Percentiles rank a stretch among this genome's conserved stretches.
Conservation (phyloP, 2,888 invertebrate species). For the Cerastoderma edule region DNA sequence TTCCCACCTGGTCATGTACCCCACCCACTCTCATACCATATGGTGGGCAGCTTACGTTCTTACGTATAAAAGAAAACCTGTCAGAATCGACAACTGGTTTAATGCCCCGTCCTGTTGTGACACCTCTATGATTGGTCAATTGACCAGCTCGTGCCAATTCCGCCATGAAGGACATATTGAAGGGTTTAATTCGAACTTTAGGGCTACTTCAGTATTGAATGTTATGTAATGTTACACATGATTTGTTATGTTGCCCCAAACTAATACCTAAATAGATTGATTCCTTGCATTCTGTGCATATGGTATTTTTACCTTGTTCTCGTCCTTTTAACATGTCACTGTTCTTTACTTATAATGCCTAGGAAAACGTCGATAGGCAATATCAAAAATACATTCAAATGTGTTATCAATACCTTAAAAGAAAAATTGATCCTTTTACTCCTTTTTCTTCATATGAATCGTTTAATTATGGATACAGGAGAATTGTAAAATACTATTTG, state of each 20-base stretch:
- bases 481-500: no score
- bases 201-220: not conserved
- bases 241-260: no score
- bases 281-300: not conserved
- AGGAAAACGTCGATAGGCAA: no score
- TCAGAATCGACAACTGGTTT: conserved; percentile 16
- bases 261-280: not conserved
- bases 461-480: no score
- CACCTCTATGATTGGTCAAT: conserved; percentile 17
- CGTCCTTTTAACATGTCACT: no score
- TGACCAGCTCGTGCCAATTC: conserved; percentile 2
- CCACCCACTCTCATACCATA: conserved; percentile 3
- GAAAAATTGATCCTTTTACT: no score
- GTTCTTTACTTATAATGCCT: no score
- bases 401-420: no score
- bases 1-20: conserved; percentile 5
- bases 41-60: not conserved
- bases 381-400: no score
- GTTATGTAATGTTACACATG: not conserved
- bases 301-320: not conserved
- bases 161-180: conserved; percentile 3
- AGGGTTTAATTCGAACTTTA: not conserved
- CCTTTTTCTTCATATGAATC: no score
- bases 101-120: not conserved
- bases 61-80: not conserved